phyloP scores from a whole-genome alignment of 2,113 vertebrate species.

The Cyprinodon tularosa region DNA sequence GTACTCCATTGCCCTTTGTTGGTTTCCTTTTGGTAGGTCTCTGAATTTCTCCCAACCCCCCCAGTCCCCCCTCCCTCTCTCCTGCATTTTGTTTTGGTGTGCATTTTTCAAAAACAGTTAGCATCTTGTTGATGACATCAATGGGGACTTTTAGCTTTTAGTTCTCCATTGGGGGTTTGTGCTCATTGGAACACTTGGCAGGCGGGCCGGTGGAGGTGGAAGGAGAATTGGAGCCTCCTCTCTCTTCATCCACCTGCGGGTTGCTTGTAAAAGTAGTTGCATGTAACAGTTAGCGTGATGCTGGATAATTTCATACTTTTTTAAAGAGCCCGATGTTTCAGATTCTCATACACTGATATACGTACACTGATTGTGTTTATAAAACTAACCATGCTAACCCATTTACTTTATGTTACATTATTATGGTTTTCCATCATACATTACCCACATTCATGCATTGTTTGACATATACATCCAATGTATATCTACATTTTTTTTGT shows the following conservation, averaged over 20 bases:
- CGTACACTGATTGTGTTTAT: background rate
- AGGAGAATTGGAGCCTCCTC: constrained; percentile 45
- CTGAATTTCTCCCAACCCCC: constrained; percentile 37
- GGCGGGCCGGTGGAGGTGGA: constrained; percentile 45
- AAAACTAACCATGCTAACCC: constrained; percentile 11
- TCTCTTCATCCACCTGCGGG: constrained; percentile 32
- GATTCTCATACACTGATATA: background rate
- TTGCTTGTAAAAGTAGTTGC: constrained; percentile 31
- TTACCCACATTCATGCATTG: background rate
- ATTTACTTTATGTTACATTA: background rate
- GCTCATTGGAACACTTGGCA: constrained; percentile 55
- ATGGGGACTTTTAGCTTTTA: constrained; percentile 57
- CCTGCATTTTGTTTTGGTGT: constrained; percentile 19
- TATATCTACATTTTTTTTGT: no score
- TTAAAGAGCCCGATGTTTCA: constrained; percentile 5
- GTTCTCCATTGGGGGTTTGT: constrained; percentile 53
- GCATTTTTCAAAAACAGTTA: constrained; percentile 47
- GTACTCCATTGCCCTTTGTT: constrained; percentile 72
- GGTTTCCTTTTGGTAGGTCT: constrained; percentile 69
- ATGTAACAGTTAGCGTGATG: background rate
- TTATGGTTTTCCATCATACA: background rate
- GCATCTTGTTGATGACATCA: constrained; percentile 52
- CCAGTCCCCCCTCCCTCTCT: background rate
- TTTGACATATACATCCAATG: background rate
- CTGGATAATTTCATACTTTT: background rate